Evolutionary conservation across 2,113 vertebrate genomes (phyloP).

Genomic region (Eretmochelys imbricata): DNA sequence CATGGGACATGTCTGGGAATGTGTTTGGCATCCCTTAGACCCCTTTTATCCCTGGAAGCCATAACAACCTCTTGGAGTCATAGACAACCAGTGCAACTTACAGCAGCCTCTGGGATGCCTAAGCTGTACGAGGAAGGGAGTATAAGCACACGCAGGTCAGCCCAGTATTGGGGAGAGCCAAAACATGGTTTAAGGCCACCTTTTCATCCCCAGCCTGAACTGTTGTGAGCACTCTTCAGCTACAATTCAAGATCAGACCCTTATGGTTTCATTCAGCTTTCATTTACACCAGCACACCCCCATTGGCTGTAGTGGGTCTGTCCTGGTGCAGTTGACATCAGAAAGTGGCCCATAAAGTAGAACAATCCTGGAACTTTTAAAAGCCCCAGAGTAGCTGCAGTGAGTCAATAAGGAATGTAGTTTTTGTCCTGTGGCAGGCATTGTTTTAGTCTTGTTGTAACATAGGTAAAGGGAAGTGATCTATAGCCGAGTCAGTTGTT

Average conservation of each 20-base stretch:
- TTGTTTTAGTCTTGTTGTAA: conserved; percentile 24
- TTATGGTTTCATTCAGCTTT: too few relatives aligned
- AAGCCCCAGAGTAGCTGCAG: neutral
- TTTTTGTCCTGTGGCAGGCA: neutral
- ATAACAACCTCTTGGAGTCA: neutral
- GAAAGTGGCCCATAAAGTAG: neutral
- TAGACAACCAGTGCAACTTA: neutral
- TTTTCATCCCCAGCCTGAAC: too few relatives aligned
- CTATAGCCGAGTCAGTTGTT: conserved; percentile 14
- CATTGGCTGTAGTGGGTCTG: too few relatives aligned
- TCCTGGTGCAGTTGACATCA: neutral
- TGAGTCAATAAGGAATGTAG: neutral
- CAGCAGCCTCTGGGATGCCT: neutral
- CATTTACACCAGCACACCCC: too few relatives aligned
- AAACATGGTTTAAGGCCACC: too few relatives aligned
- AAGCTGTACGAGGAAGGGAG: too few relatives aligned
- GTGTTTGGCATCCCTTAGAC: neutral
- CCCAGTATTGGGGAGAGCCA: too few relatives aligned
- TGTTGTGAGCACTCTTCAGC: too few relatives aligned
- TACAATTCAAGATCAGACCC: too few relatives aligned
- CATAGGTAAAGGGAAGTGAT: conserved; percentile 1
- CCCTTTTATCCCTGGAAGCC: neutral
- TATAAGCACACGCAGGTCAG: too few relatives aligned
- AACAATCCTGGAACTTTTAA: neutral
- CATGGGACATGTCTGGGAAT: neutral